These are phyloP conservation scores for Nemotelus pantherinus DNA, from an alignment of 2,888 invertebrate genomes.

Conservation along the genomic window DNA sequence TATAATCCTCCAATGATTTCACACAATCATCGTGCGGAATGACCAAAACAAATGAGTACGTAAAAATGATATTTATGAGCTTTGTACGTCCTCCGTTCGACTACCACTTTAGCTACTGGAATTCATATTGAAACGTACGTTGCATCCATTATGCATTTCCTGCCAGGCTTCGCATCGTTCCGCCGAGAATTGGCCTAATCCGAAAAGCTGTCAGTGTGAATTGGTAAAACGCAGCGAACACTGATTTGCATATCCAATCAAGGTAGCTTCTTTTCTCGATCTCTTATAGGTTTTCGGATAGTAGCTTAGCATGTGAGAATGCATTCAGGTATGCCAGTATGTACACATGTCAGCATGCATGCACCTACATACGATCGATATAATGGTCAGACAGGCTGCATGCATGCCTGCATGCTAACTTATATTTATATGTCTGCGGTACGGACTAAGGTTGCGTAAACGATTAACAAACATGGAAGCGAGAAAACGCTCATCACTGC, in stretches of 20 bases:
- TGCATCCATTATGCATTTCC: slow-evolving; percentile 44
- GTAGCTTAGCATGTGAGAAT: not conserved
- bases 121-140: slow-evolving; percentile 30
- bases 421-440: no score
- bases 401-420: no score
- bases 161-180: slow-evolving; percentile 20
- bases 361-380: slow-evolving; percentile 13
- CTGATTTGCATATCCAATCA: slow-evolving; percentile 50
- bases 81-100: slow-evolving; percentile 40
- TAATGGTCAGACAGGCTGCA: no score
- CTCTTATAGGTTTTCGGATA: not conserved
- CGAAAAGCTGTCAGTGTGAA: slow-evolving; percentile 24
- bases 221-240: slow-evolving; percentile 16
- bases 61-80: slow-evolving; percentile 45
- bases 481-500: slow-evolving; percentile 27
- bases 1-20: slow-evolving; percentile 6
- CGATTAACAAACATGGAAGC: slow-evolving; percentile 20
- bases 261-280: slow-evolving; percentile 2
- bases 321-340: not conserved
- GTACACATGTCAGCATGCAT: not conserved
- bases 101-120: slow-evolving; percentile 39
- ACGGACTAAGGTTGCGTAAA: not conserved
- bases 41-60: slow-evolving; percentile 46
- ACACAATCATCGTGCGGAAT: not conserved
- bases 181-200: slow-evolving; percentile 24